Base-by-base conservation (phyloP, 2,113 vertebrate species). In the Lagenorhynchus albirostris region DNA sequence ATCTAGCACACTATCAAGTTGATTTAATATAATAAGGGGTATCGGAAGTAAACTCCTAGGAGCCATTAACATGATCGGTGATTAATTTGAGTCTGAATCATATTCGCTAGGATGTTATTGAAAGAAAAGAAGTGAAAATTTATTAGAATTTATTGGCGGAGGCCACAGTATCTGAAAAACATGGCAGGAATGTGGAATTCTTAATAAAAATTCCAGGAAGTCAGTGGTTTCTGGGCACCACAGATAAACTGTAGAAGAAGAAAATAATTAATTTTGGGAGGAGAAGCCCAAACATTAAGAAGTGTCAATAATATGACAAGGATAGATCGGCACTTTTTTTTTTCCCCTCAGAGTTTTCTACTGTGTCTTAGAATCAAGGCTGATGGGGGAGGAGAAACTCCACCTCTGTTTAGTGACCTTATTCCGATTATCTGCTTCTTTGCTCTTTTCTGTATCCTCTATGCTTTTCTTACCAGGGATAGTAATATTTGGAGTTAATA, bases 161-260 rank as follows among this genome's bases (percentile, higher is more conserved):
- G 67, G 70, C 20, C 55, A 85, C 71, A 26, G 83, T 96, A 84
- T 92, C 86, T 96, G 79, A 97, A 97, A 97, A 97, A 88, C 47
- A 97, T 97, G 96, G 97, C 96, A 95, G 91, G 96, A 95, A 96
- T 97, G 47, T 97, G 87, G 77, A 97, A 97, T 97, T 97, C 83
- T 97, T 97, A 97, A 96, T 97, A 97, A 98, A 97, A 98, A 92
- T 98, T 98, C 98, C 98, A 97, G 96, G 96, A 98, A 98, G 60
- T 58, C 94, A 92, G 0, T 96, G 80, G 87, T 85, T 98, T 97
- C 97, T 97, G 97, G 80, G 95, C 95, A 98, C 92, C 84, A 90
- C n/a, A 95, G 89, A 96, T 95, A 97, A 97, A 97, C 87, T 85
- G 6, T 31, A 96, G 80, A 94, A 76, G 58, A 97, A 95, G 62